phyloP scores from a whole-genome alignment of 2,888 invertebrate species.

The Timema cristinae region DNA sequence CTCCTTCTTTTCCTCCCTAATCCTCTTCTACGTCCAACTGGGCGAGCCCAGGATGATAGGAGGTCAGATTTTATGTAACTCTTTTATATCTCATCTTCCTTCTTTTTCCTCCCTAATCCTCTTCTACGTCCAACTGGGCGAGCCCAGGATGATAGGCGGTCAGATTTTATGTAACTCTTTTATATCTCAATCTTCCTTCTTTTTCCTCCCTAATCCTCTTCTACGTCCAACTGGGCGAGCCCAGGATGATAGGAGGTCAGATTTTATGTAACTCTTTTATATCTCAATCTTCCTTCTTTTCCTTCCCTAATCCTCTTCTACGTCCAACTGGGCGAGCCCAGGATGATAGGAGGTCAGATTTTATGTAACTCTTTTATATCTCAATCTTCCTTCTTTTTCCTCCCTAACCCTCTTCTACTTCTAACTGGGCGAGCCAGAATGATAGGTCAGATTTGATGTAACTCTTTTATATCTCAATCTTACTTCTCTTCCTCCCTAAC shows the following conservation, averaged over 20 bases:
- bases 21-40: constrained; percentile 86
- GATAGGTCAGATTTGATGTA: constrained; percentile 82
- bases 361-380: too few relatives aligned
- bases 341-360: constrained; percentile 83
- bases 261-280: constrained; percentile 17
- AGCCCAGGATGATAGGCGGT: constrained; percentile 86
- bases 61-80: too few relatives aligned
- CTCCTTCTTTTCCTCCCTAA: too few relatives aligned
- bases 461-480: too few relatives aligned
- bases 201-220: too few relatives aligned
- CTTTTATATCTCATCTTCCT: too few relatives aligned
- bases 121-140: constrained; percentile 87
- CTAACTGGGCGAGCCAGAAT: constrained; percentile 81
- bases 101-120: too few relatives aligned
- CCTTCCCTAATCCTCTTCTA: constrained; percentile 65
- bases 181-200: too few relatives aligned
- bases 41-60: constrained; percentile 84
- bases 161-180: too few relatives aligned
- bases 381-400: too few relatives aligned
- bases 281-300: too few relatives aligned
- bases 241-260: constrained; percentile 83
- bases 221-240: constrained; percentile 87
- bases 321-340: constrained; percentile 86
- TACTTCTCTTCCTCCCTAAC: too few relatives aligned
- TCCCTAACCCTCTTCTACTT: constrained; percentile 90